Evolutionary conservation across 2,113 vertebrate genomes (phyloP).

Genomic region (Bos javanicus): DNA sequence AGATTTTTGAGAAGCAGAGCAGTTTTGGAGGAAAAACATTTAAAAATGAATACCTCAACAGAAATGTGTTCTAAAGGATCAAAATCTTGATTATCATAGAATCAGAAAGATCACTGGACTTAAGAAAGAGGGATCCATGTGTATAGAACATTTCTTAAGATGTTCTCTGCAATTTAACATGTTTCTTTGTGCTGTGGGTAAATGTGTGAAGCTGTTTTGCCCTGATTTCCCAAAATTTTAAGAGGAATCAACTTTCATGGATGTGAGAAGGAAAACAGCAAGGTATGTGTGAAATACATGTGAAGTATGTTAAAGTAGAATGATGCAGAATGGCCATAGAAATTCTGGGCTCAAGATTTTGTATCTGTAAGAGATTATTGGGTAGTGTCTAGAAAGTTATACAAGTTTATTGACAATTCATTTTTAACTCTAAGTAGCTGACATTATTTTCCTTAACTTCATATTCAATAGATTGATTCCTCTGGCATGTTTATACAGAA

Average conservation of each 20-base stretch:
- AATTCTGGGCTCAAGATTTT: background rate
- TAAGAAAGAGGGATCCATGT: background rate
- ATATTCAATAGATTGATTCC: background rate
- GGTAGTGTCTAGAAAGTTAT: background rate
- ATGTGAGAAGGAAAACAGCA: background rate
- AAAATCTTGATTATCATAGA: background rate
- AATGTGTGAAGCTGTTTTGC: background rate
- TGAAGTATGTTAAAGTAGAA: background rate
- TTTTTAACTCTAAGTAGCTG: background rate
- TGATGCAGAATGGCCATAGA: background rate
- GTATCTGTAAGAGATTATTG: background rate
- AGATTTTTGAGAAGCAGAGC: background rate
- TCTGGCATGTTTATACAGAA: background rate
- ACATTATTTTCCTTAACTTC: background rate
- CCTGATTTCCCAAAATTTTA: background rate
- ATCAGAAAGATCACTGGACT: background rate
- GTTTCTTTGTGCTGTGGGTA: background rate
- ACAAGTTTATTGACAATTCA: background rate
- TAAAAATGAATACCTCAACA: background rate
- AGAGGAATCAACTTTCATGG: background rate
- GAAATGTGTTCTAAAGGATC: background rate
- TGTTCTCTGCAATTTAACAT: background rate
- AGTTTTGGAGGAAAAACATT: background rate
- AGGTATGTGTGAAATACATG: background rate
- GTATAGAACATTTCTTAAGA: background rate